These are phyloP conservation scores for Anoplius nigerrimus DNA, from an alignment of 2,888 invertebrate species.

Conservation along the genomic window DNA sequence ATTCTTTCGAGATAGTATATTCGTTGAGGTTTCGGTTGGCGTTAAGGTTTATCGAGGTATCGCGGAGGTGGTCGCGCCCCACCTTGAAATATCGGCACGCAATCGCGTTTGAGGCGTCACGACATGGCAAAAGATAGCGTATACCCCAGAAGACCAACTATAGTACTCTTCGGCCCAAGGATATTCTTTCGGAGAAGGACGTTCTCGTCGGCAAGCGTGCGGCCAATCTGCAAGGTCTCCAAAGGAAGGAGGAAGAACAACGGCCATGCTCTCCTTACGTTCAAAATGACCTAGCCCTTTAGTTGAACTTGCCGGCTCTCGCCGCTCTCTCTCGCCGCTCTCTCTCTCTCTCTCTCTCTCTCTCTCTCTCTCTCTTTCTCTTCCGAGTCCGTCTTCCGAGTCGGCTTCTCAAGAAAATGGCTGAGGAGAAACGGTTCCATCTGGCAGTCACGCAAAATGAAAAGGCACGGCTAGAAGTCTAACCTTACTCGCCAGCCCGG, in stretches of 20 bases:
- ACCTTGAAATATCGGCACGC: conserved; percentile 1
- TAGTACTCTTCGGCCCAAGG: neutral
- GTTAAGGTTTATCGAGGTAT: no score
- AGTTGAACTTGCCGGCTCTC: no score
- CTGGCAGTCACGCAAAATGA: conserved; percentile 50
- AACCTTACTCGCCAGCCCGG: conserved; percentile 37
- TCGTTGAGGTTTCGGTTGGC: no score
- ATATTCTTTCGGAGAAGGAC: neutral
- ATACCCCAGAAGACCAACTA: neutral
- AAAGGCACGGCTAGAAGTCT: conserved; percentile 35
- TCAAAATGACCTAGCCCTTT: neutral
- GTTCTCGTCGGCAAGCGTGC: no score
- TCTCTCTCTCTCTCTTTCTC: no score
- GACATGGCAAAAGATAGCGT: no score
- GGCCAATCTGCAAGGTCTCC: no score
- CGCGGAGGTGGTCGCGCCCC: no score
- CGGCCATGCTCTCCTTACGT: neutral
- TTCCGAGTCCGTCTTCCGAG: neutral
- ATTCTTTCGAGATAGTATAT: no score
- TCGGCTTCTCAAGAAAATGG: neutral
- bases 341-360: no score
- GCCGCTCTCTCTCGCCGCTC: neutral
- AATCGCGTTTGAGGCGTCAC: no score
- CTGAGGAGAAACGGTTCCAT: neutral
- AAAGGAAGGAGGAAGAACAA: no score